Evolutionary conservation across 2,113 vertebrate species (phyloP), one percentile per base, ranked within the genome.

Genomic region (Todiramphus saurophagus): DNA sequence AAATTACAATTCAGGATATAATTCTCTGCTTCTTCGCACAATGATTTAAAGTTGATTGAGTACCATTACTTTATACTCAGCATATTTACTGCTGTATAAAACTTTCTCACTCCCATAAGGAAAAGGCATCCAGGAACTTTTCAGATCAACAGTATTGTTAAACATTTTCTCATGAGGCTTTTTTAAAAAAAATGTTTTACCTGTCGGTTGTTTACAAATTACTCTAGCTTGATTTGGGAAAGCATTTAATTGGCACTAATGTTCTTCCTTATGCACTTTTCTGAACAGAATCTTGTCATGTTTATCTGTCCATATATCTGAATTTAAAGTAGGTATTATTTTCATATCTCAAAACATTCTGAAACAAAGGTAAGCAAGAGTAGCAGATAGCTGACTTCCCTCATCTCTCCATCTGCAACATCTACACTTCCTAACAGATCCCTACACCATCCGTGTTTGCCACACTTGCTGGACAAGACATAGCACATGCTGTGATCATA

Each of bases 61-160:
- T 55, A 94, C 77, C 72, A 82, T 82, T 94, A 91, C 69, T 89
- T 78, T 15, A 35, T 66, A 72, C n/a, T 90, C 92, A 94, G 90
- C 56, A 72, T 86, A 89, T 81, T 94, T 90, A 92, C 35, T 86
- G 50, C 76, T 68, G 31, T 64, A 82, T 72, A 93, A 93, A 93
- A 94, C 90, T 88, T 92, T 44, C 60, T 88, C 2, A 6, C 12
- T 89, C 43, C 21, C 39, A 82, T 63, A 87, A 78, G 75, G 51
- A 95, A 90, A 86, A 93, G 46, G 68, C 46, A 87, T 53, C 19
- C 39, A 72, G 31, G 58, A 66, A 53, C 24, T 86, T 76, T 43
- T 59, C 64, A 43, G 27, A 74, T 83, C 55, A 95, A 86, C 8
- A 30, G n/a, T 6, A 56, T 3, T 90, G 35, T 48, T 84, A 72